Percentiles rank a stretch among this genome's conserved stretches.
Evolutionary conservation across 2,113 vertebrate genomes (phyloP).

Genomic region (Ictalurus punctatus): DNA sequence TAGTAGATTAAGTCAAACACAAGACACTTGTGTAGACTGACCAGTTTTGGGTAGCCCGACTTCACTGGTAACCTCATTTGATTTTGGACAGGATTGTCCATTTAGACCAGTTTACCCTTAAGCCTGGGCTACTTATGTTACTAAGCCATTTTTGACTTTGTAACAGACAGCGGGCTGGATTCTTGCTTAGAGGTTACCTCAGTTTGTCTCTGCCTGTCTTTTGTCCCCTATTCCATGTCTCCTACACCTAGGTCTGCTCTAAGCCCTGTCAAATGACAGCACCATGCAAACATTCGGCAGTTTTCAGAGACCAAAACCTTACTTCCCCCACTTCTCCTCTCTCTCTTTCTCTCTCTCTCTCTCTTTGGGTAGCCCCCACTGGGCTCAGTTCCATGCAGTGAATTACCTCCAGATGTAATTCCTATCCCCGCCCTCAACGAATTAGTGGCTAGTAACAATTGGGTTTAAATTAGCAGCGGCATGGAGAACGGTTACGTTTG

Average conservation of each 20-base stretch:
- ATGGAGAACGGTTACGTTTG: constrained; percentile 66
- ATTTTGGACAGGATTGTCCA: not conserved
- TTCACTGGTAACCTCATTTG: not conserved
- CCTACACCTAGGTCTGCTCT: constrained; percentile 63
- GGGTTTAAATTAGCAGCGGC: constrained; percentile 74
- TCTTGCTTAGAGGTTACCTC: not conserved
- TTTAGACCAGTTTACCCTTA: not conserved
- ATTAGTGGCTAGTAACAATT: constrained; percentile 81
- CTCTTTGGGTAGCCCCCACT: constrained; percentile 59
- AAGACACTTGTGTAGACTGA: not conserved
- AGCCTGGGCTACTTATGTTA: not conserved
- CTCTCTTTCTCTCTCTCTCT: constrained; percentile 23
- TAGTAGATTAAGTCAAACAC: not conserved
- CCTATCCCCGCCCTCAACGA: constrained; percentile 64
- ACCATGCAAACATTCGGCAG: constrained; percentile 68
- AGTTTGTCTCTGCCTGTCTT: constrained; percentile 14
- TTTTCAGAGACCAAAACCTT: constrained; percentile 63
- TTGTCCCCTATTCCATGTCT: constrained; percentile 33
- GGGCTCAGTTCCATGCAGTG: constrained; percentile 70
- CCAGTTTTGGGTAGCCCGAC: not conserved
- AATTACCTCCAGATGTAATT: constrained; percentile 81
- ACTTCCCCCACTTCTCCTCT: constrained; percentile 54
- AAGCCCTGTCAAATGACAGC: constrained; percentile 65
- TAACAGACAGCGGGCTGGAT: not conserved
- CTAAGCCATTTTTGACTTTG: not conserved